phyloP scores from a whole-genome alignment of 2,797 vertebrate species.

The Enteromius anoplus region DNA sequence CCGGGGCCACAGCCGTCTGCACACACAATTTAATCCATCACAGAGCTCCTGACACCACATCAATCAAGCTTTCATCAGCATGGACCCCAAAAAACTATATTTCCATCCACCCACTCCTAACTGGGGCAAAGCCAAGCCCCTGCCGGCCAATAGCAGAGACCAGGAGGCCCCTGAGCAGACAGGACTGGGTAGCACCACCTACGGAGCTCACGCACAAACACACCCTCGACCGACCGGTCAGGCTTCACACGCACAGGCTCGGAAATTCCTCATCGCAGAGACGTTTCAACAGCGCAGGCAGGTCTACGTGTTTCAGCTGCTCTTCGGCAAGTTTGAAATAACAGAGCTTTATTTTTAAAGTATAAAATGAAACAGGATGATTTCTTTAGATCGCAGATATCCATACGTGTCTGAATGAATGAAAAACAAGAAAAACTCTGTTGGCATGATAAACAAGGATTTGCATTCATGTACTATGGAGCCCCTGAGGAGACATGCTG shows the following conservation, averaged over 20 bases:
- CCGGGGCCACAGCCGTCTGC: constrained; percentile 88
- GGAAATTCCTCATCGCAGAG: constrained; percentile 43
- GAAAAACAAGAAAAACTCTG: constrained; percentile 18
- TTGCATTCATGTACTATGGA: constrained; percentile 1
- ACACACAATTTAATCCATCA: constrained; percentile 99
- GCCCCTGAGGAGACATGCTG: background rate
- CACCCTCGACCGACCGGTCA: background rate
- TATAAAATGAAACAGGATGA: constrained; percentile 37
- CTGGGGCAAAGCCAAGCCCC: constrained; percentile 74
- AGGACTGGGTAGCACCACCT: constrained; percentile 40
- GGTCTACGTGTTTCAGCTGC: constrained; percentile 38
- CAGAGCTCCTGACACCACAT: constrained; percentile 92
- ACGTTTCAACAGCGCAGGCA: constrained; percentile 21
- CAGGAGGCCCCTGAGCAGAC: constrained; percentile 56
- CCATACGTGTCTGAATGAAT: background rate
- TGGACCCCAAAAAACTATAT: constrained; percentile 90
- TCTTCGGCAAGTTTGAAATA: constrained; percentile 37
- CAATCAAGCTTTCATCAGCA: constrained; percentile 99
- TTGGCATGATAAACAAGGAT: constrained; percentile 5
- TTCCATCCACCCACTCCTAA: constrained; percentile 94
- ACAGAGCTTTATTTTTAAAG: constrained; percentile 45
- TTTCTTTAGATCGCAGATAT: constrained; percentile 32
- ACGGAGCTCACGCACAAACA: constrained; percentile 50
- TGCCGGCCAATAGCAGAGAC: constrained; percentile 69
- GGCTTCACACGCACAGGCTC: background rate